Conservation (phyloP, 2,888 invertebrate genomes). For the Drosophila longiperda region DNA sequence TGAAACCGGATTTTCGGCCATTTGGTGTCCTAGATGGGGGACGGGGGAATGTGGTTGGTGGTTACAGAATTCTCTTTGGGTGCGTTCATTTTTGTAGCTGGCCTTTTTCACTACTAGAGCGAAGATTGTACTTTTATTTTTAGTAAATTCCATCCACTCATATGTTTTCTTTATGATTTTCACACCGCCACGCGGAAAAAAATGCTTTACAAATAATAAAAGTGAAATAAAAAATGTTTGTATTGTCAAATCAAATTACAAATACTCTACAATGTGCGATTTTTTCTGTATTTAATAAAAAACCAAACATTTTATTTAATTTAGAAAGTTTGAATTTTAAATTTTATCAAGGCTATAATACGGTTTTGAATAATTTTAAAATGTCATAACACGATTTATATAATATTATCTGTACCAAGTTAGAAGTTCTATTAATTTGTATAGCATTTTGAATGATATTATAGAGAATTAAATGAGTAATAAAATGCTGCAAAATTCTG, state of each 20-base stretch:
- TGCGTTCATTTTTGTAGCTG: slow-evolving; percentile 9
- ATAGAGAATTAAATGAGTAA: background rate
- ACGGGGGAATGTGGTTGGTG: background rate
- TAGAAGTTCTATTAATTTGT: background rate
- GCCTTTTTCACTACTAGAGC: slow-evolving; percentile 27
- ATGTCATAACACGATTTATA: background rate
- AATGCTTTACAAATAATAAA: slow-evolving; percentile 64
- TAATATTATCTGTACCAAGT: background rate
- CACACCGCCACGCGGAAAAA: slow-evolving; percentile 49
- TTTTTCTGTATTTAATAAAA: background rate
- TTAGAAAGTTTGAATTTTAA: background rate
- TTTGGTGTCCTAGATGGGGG: background rate
- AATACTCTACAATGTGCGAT: slow-evolving; percentile 36
- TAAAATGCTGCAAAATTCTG: background rate
- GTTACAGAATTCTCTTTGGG: background rate
- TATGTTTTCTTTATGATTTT: slow-evolving; percentile 73
- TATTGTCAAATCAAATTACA: background rate
- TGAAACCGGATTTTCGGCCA: slow-evolving; percentile 13
- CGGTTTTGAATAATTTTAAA: background rate
- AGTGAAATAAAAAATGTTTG: slow-evolving; percentile 10
- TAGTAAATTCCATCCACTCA: slow-evolving; percentile 66
- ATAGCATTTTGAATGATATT: background rate
- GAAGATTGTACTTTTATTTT: slow-evolving; percentile 54
- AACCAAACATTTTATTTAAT: background rate
- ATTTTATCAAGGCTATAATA: background rate